Percentiles rank a stretch among this genome's conserved stretches.
These are phyloP conservation scores for Cerastoderma edule DNA, from an alignment of 2,888 invertebrate species.

Conservation along the genomic window DNA sequence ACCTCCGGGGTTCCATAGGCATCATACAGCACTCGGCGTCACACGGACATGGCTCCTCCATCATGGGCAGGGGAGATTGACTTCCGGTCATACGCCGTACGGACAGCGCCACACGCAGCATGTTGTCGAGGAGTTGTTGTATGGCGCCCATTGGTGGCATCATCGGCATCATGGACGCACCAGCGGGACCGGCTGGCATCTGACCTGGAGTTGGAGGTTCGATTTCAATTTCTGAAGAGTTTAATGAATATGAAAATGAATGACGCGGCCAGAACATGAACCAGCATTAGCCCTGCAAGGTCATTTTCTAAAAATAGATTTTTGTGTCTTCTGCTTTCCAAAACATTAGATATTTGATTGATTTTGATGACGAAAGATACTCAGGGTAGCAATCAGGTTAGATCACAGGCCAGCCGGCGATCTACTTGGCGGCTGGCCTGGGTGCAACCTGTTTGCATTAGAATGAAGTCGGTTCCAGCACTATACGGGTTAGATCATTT, in stretches of 20 bases:
- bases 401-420: no score
- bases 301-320: no score
- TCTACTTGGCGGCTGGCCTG: no score
- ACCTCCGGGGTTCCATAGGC: slow-evolving; percentile 47
- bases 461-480: no score
- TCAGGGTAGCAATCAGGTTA: no score
- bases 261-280: background rate
- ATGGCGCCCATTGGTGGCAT: background rate
- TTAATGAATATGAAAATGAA: background rate
- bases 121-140: slow-evolving; percentile 30
- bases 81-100: slow-evolving; percentile 36
- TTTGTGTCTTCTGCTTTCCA: no score
- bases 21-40: slow-evolving; percentile 51
- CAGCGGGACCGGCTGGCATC: background rate
- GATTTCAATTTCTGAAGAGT: slow-evolving; percentile 50
- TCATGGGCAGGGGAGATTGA: slow-evolving; percentile 27
- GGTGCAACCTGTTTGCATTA: no score
- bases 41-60: slow-evolving; percentile 60
- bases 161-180: background rate
- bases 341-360: no score
- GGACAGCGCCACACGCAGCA: slow-evolving; percentile 30
- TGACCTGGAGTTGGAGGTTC: slow-evolving; percentile 38
- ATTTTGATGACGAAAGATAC: no score
- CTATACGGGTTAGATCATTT: no score
- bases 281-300: background rate